Evolutionary conservation across 2,113 vertebrate species (phyloP).

Genomic region (Tyto alba): DNA sequence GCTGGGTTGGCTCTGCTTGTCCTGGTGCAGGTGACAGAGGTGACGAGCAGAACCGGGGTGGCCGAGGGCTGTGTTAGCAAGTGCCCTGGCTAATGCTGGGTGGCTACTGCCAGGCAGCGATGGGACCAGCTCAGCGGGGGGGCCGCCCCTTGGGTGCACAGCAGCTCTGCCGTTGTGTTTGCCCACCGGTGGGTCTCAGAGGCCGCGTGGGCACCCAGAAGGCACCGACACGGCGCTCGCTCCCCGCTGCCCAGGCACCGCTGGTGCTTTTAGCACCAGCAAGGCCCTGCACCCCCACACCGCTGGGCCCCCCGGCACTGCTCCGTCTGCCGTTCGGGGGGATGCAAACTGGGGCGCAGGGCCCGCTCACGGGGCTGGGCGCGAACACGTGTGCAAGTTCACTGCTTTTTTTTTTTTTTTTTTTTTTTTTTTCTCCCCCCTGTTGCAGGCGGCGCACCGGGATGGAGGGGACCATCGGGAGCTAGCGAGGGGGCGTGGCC

Average conservation of each 20-base stretch:
- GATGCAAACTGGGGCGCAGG: too few relatives aligned
- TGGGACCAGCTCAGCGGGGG: accelerated
- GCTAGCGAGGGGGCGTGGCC: neutral
- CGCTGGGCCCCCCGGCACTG: too few relatives aligned
- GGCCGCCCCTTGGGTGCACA: accelerated
- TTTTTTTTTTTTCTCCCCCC: too few relatives aligned
- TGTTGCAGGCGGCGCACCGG: too few relatives aligned
- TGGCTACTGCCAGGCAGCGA: neutral
- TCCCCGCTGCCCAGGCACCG: neutral
- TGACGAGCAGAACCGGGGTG: accelerated
- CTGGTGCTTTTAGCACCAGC: neutral
- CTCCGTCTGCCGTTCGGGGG: too few relatives aligned
- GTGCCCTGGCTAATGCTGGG: neutral
- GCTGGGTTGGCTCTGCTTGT: accelerated
- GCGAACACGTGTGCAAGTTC: too few relatives aligned
- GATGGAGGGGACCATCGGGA: too few relatives aligned
- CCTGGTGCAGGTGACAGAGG: accelerated
- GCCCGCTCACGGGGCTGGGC: too few relatives aligned
- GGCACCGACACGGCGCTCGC: accelerated
- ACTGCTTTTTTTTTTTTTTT: too few relatives aligned
- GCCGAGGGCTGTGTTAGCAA: accelerated
- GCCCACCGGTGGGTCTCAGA: accelerated
- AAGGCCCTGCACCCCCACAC: neutral
- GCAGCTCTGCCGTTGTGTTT: accelerated
- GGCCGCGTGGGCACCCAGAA: neutral